Base-by-base conservation (phyloP, 2,888 invertebrate genomes). In the Spicauda simplicius region DNA sequence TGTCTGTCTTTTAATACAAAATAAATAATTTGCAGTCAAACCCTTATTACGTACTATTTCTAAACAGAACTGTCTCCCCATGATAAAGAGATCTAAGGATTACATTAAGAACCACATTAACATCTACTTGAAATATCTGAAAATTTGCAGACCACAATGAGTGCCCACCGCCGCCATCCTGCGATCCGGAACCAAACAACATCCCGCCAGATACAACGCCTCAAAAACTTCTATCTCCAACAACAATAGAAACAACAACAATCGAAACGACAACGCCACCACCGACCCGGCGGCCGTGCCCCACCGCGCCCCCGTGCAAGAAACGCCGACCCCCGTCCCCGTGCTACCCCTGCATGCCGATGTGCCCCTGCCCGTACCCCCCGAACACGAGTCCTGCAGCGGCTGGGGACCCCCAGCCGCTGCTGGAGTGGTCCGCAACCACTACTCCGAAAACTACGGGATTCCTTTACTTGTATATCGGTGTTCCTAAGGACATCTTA, bases 381-480 rank as follows among this genome's bases (percentile, higher is more conserved):
- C 2, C 14, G 16, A 11, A 19, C 65, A 0, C 59, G 4, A 48
- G 5, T 5, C 16, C 8, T n/a, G n/a, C n/a, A n/a, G n/a, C n/a
- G n/a, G n/a, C n/a, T n/a, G n/a, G n/a, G 12, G n/a, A 2, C 3
- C 14, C 19, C 19, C 57, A 58, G 12, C n/a, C 18, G 8, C 33
- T 33, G 8, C 33, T 33, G 41, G 19, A 8, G 14, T 6, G 0
- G 12, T 1, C 48, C n/a, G 45, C 16, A 0, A 11, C 37, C 12
- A 37, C 37, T 45, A 45, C 45, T 1, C n/a, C 45, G 5, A 33
- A n/a, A 19, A 48, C 45, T 54, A 67, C 73, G 3, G 64, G 62
- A 3, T 62, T 70, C 0, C 69, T 80, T 12, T 83, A 84, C 61
- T 72, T 87, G 57, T 87, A 81, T 64, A 73, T 89, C 1, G 88